Evolutionary conservation across 2,888 invertebrate genomes (phyloP), one percentile per base, ranked within the genome.

Genomic region (Augochlorella aurata): DNA sequence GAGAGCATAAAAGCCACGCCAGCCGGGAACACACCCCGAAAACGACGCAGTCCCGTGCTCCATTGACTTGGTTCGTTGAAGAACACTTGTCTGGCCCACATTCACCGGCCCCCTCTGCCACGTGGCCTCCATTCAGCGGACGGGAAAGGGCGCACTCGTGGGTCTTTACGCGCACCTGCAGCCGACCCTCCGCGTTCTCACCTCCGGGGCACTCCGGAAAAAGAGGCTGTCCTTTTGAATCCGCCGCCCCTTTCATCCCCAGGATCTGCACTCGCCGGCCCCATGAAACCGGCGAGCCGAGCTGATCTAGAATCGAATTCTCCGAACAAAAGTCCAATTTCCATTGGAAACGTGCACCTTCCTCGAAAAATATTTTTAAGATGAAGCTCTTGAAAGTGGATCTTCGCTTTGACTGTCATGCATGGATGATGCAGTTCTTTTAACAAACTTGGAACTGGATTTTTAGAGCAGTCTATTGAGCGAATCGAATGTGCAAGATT

Each of bases 51-150:
- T 67, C 49, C 24, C 61, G 66, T 77, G 87, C 87, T 88, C 87
- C 90, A 89, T 90, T 90, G 89, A 90, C 89, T 90, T 86, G 84
- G 78, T 88, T 90, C 84, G 70, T 63, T 81, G 87, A 90, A 89
- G 90, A 88, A 89, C 90, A 87, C 83, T 89, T 86, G 87, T 88
- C 78, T 86, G 89, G 82, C 87, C 89, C 89, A 89, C 85, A 88
- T 90, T 88, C 87, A 65, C 84, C 82, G 77, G 81, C 81, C 77
- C 81, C 77, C 81, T 79, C 68, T 71, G 81, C 82, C 85, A 80
- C 87, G 87, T 87, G 89, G 88, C 87, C 82, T 85, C 87, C 85
- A 85, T 89, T 86, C 89, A 88, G 82, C 61, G 77, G 69, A 71
- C 79, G 81, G 75, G 71, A 76, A 84, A 84, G 85, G 84, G 82